Percentiles rank a stretch among this genome's conserved stretches.
Conservation (phyloP, 1,140 invertebrate genomes). For the Dendroctonus valens region DNA sequence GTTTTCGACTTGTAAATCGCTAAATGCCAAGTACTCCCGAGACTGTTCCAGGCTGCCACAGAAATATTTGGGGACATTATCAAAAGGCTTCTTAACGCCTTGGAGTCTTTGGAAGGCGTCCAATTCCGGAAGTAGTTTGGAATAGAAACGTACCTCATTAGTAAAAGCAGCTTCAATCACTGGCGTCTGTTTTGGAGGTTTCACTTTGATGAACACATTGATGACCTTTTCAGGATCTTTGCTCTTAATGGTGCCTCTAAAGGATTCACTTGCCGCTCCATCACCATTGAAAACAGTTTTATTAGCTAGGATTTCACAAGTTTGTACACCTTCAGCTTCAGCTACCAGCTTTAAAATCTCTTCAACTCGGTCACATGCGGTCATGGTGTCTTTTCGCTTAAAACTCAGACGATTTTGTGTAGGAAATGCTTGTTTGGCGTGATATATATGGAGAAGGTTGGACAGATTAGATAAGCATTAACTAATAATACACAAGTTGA, state of each 20-base stretch:
- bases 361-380: no score
- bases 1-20: conserved; percentile 27
- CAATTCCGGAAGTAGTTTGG: conserved; percentile 4
- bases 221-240: conserved; percentile 7
- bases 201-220: conserved; percentile 8
- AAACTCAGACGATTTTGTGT: no score
- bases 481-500: no score
- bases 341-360: no score
- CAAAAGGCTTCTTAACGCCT: conserved; percentile 29
- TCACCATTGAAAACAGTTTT: conserved; percentile 10
- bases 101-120: conserved; percentile 7
- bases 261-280: conserved; percentile 18
- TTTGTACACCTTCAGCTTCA: no score
- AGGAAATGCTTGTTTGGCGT: no score
- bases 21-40: conserved; percentile 53
- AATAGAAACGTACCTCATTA: conserved; percentile 13
- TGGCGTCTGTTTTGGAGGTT: background rate
- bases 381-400: no score
- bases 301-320: background rate
- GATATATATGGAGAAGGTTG: no score
- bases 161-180: background rate
- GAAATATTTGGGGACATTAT: conserved; percentile 47
- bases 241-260: conserved; percentile 4
- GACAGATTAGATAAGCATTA: no score
- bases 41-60: conserved; percentile 43